Base-by-base conservation (phyloP, 2,888 invertebrate species). In the Synanthedon formicaeformis region DNA sequence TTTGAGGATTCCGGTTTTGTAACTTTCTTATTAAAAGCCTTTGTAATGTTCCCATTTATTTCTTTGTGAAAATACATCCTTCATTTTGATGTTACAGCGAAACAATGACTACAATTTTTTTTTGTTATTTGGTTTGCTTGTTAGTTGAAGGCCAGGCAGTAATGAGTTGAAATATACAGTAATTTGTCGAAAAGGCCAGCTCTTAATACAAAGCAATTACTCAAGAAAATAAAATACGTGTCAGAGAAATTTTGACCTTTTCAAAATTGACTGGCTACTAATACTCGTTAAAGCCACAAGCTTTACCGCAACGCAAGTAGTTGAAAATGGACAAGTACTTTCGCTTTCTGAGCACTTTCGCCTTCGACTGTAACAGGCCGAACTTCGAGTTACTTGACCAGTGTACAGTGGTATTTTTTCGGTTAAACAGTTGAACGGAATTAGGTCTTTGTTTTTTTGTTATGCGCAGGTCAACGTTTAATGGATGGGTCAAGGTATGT, bases 291-390 rank as follows among this genome's bases (percentile, higher is more conserved):
- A 48, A 41, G 51, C 49, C 14, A 51, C 27, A 50, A 27, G 34
- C 34, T 48, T 40, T 50, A 23, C 50, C 14, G 50, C n/a, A 41
- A 34, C 40, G 13, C 34, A 34, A 50, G 50, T 52, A 23, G 50
- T 13, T 41, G 23, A 13, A 48, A 51, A 53, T 53, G 53, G 45
- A 55, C 54, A 54, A 55, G 53, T 41, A 77, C 83, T 82, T 83
- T 83, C 82, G 75, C 80, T 73, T 63, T 58, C 58, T 58, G 58
- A 68, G 68, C 66, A 79, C 83, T 83, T 82, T 83, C 82, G 75
- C 75, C 76, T 75, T 80, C 74, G 66, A 65, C 45, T 13, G 72
- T 66, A 64, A 56, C 58, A 45, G 45, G 53, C 52, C 51, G 58
- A 58, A 66, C 63, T 73, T 23, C 27, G 34, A 10, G 34, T 34